Base-by-base conservation (phyloP, 2,888 invertebrate species). In the Polydrusus pterygomalis region DNA sequence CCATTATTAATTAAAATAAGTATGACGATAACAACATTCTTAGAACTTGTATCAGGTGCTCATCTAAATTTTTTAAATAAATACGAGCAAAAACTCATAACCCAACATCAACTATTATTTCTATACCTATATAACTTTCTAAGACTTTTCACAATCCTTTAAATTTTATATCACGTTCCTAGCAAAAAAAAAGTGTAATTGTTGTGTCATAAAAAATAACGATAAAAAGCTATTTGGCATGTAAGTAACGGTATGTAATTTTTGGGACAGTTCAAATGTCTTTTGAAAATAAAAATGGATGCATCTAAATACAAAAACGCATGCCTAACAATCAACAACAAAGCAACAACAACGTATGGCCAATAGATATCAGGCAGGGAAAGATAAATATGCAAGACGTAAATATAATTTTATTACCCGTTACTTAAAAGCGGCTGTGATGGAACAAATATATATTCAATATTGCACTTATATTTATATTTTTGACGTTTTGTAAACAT, bases 201-300 rank as follows among this genome's bases (percentile, higher is more conserved):
- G 38, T 70, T 5, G 63, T 70, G 45, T 62, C 8, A 43, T 43
- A 43, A 69, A 69, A 69, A 43, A 30, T 51, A 51, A 38, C 7
- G 20, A 70, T 60, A 65, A 64, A 69, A 69, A 69, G 73, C 74
- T 10, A 49, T 38, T 51, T 45, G 30, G 15, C 45, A 70, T 34
- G 38, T 68, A 18, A 30, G 54, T 54, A 25, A 54, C 13, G 25
- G n/a, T 54, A 25, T 17, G 74, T 74, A 49, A 38, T 74, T 75
- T 40, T 75, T 63, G 56, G 70, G 65, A 75, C 75, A 75, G 75
- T 75, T 70, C 56, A 49, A 17, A 40, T 75, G 75, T 75, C 54
- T 64, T 75, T 75, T 20, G 9, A 47, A 18, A 40, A 60, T 7
- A 8, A 25, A 6, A 18, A 72, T 38, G 40, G 13, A 72, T 60